Conservation (phyloP, 1,140 invertebrate species). For the Copidosoma floridanum region DNA sequence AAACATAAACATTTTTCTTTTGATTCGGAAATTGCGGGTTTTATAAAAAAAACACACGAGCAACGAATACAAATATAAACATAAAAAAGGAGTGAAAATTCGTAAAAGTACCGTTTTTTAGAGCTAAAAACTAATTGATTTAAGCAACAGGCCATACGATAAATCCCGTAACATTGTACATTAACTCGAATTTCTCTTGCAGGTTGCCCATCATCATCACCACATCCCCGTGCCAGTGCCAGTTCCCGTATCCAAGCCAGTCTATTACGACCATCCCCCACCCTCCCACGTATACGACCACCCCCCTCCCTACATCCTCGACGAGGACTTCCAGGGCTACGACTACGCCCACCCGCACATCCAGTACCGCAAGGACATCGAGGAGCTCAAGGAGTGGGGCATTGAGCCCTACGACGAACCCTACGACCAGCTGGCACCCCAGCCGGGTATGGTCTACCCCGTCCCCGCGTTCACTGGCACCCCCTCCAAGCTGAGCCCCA, state of each 20-base stretch:
- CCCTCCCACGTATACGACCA: constrained; percentile 33
- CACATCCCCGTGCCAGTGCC: constrained; percentile 58
- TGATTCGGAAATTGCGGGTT: too few species aligned
- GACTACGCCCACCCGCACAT: constrained; percentile 50
- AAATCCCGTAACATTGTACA: too few species aligned
- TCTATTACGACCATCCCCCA: constrained; percentile 21
- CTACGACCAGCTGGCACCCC: constrained; percentile 36
- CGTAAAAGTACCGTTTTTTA: too few species aligned
- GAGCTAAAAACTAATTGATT: too few species aligned
- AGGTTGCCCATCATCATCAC: constrained; percentile 60
- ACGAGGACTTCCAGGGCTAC: constrained; percentile 47
- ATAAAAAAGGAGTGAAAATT: too few species aligned
- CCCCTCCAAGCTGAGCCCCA: neutral
- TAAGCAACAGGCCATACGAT: too few species aligned
- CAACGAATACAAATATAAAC: too few species aligned
- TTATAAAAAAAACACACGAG: too few species aligned
- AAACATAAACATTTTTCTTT: too few species aligned
- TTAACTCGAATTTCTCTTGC: constrained; percentile 27
- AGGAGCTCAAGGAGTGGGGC: constrained; percentile 53
- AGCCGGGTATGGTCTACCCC: constrained; percentile 19
- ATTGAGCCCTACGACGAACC: constrained; percentile 48
- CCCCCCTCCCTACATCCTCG: constrained; percentile 20
- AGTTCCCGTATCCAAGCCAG: constrained; percentile 23
- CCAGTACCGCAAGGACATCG: constrained; percentile 52
- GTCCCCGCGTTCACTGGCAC: neutral